Conservation (phyloP, 2,888 invertebrate species). For the Polydrusus cervinus region DNA sequence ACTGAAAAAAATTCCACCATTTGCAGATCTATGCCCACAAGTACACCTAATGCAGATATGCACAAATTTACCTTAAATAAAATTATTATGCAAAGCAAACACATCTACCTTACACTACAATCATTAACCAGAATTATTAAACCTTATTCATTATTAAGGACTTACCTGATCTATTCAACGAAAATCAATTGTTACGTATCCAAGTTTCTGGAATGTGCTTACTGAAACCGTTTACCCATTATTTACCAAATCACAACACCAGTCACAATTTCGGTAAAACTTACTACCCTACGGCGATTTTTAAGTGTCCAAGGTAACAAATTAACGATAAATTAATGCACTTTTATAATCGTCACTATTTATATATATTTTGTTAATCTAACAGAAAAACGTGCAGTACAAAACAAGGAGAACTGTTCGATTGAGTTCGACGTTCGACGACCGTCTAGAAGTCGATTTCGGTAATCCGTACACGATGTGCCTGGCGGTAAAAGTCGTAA, state of each 20-base stretch:
- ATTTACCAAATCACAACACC: conserved; percentile 26
- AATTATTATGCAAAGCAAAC: neutral
- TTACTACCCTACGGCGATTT: neutral
- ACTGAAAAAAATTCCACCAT: too few species aligned
- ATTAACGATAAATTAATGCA: conserved; percentile 24
- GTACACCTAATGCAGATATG: conserved; percentile 10
- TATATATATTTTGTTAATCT: conserved; percentile 7
- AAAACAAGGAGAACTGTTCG: conserved; percentile 26
- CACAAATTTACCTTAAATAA: conserved; percentile 12
- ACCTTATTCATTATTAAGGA: conserved; percentile 5
- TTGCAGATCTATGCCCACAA: too few species aligned
- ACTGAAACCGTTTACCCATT: conserved; percentile 37
- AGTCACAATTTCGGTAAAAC: conserved; percentile 24
- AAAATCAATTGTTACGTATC: conserved; percentile 46
- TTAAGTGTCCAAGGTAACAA: neutral
- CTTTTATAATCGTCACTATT: conserved; percentile 20
- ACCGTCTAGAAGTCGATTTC: conserved; percentile 39
- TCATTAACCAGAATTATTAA: conserved; percentile 13
- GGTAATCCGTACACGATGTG: conserved; percentile 15
- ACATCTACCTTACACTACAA: conserved; percentile 19
- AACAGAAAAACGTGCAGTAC: conserved; percentile 16
- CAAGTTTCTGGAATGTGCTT: conserved; percentile 44
- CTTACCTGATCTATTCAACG: conserved; percentile 36
- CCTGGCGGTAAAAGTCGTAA: conserved; percentile 18
- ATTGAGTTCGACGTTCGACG: conserved; percentile 43